A percentile compares a stretch with the other conserved stretches of the same genome.
phyloP scores from a whole-genome alignment of 2,888 invertebrate species.

The Melanargia galathea region DNA sequence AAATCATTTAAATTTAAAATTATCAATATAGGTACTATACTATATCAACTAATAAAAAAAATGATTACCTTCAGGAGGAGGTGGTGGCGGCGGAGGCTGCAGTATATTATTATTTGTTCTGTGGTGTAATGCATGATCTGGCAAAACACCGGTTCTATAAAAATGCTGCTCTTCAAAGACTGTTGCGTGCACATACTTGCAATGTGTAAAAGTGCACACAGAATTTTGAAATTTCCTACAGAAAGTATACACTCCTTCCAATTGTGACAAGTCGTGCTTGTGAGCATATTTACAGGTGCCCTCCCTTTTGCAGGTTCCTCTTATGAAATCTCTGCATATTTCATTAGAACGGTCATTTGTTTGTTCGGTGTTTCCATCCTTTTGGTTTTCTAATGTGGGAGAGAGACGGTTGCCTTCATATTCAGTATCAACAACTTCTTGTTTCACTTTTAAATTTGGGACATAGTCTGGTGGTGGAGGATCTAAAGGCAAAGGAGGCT shows the following conservation, averaged over 20 bases:
- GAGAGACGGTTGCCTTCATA: constrained; percentile 26
- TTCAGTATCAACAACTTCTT: constrained; percentile 40
- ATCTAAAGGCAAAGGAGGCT: constrained; percentile 44
- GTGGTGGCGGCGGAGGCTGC: constrained; percentile 47
- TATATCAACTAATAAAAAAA: not conserved
- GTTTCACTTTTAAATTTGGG: constrained; percentile 36
- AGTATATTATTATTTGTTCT: constrained; percentile 41
- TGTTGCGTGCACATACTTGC: constrained; percentile 64
- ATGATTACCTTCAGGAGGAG: constrained; percentile 32
- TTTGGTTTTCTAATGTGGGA: constrained; percentile 1
- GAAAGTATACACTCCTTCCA: constrained; percentile 48
- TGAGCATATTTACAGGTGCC: constrained; percentile 58
- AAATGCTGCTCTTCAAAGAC: constrained; percentile 65
- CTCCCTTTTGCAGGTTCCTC: constrained; percentile 57
- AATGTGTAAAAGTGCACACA: constrained; percentile 54
- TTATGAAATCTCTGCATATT: constrained; percentile 62
- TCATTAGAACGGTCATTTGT: constrained; percentile 28
- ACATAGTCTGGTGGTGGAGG: constrained; percentile 42
- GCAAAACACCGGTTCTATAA: constrained; percentile 58
- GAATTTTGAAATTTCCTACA: constrained; percentile 64
- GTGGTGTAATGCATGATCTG: constrained; percentile 56
- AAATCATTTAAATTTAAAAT: too few relatives aligned
- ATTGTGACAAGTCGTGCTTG: constrained; percentile 49
- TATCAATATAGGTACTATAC: too few relatives aligned
- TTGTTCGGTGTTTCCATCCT: not conserved